Evolutionary conservation across 2,888 invertebrate genomes (phyloP), one percentile per base, ranked within the genome.

Genomic region (Quadroppia sp.): DNA sequence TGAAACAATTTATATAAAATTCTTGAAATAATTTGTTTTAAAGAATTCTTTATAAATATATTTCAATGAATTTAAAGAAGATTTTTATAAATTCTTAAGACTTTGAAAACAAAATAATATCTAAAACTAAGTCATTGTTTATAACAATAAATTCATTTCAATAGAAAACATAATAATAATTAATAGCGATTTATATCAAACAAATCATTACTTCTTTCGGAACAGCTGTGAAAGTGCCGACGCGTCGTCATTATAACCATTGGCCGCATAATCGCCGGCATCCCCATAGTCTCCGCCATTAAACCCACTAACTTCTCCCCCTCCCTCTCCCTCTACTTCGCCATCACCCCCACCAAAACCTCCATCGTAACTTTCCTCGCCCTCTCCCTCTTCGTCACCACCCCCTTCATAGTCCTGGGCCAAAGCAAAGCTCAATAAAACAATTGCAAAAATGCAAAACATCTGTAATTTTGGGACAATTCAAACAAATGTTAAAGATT

Each of bases 291-390:
- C 32, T 32, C 36, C 61, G n/a, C 17, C n/a, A 20, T 28, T 23
- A 11, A 32, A 32, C 2, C 20, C 61, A 13, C 61, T 28, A 4
- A 11, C 32, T 4, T 28, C 61, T 23, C 23, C 42, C 9, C 23
- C 42, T 7, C 9, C 45, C 13, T 4, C 71, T 15, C 71, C 74
- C 45, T 71, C 50, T 71, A 2, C 45, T 36, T 11, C 45, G 71
- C 48, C 25, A 70, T 13, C 32, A 32, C 36, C 25, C 69, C 48
- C 53, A 9, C 56, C 75, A 50, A 48, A 50, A 32, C 71, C 64
- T 17, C 73, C 75, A 42, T 61, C 74, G 15, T 50, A 67, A 50
- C n/a, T 1, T 11, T 17, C 45, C 20, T 25, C 45, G 7, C 45
- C 50, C 13, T 32, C 48, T 28, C 40, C 36, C 28, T n/a, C 45